These are phyloP conservation scores for Petrolisthes cinctipes DNA, from an alignment of 2,888 invertebrate genomes.

Conservation along the genomic window DNA sequence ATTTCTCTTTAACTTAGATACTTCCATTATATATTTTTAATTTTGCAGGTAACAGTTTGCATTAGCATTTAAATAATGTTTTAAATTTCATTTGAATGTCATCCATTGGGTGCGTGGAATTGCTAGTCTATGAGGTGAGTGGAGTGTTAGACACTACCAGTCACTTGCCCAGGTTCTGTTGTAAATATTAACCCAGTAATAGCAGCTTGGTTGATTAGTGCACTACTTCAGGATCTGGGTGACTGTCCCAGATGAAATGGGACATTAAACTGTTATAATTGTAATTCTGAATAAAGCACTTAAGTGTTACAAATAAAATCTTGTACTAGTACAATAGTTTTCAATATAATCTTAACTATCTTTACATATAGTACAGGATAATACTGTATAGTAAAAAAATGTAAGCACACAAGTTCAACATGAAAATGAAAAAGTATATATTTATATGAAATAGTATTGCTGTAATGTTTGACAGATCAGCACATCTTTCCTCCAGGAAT, in stretches of 20 bases:
- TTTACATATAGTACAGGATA: too few species aligned
- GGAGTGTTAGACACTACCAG: constrained; percentile 42
- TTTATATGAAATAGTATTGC: too few species aligned
- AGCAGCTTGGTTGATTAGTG: neutral
- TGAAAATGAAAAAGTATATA: too few species aligned
- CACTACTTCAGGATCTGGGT: too few species aligned
- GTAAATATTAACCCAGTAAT: neutral
- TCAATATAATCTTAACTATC: too few species aligned
- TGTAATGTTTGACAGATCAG: too few species aligned
- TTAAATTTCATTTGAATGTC: neutral
- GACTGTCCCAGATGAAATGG: constrained; percentile 15
- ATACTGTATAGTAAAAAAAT: too few species aligned
- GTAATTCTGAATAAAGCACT: constrained; percentile 55
- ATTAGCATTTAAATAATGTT: neutral
- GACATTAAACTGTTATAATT: constrained; percentile 58
- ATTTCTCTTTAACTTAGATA: neutral
- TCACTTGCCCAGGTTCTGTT: constrained; percentile 37
- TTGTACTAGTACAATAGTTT: too few species aligned
- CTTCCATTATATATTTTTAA: constrained; percentile 1
- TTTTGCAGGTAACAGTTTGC: neutral
- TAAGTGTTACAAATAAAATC: neutral
- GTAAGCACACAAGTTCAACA: too few species aligned
- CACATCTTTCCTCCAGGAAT: too few species aligned
- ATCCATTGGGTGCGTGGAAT: constrained; percentile 44
- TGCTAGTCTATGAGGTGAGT: constrained; percentile 55